phyloP scores from a whole-genome alignment of 2,113 vertebrate species.

The Upupa epops region DNA sequence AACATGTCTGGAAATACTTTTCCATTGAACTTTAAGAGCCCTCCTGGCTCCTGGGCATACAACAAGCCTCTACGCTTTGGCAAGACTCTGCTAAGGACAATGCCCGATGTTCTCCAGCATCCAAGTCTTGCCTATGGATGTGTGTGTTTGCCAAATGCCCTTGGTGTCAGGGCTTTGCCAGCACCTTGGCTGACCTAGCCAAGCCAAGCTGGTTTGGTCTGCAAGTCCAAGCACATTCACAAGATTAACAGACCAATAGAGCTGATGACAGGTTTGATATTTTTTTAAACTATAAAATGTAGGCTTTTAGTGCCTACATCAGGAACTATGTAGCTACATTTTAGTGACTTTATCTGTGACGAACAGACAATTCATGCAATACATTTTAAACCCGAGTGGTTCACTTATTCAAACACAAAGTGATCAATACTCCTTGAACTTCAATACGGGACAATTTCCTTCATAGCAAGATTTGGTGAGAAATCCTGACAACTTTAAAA shows the following conservation, averaged over 20 bases:
- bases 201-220: accelerated
- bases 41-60: background rate
- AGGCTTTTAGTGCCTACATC: background rate
- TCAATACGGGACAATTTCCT: background rate
- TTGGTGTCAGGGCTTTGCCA: background rate
- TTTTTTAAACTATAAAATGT: background rate
- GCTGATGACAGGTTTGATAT: background rate
- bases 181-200: background rate
- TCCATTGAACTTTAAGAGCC: background rate
- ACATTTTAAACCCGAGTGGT: background rate
- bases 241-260: background rate
- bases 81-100: background rate
- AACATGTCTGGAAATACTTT: background rate
- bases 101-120: background rate
- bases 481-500: background rate
- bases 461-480: background rate
- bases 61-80: background rate
- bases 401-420: background rate
- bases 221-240: background rate
- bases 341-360: background rate
- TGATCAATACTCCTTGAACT: background rate
- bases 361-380: background rate
- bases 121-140: background rate
- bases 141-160: background rate
- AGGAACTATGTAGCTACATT: too few species aligned